Evolutionary conservation across 2,888 invertebrate species (phyloP).

Genomic region (Nysson spinosus): DNA sequence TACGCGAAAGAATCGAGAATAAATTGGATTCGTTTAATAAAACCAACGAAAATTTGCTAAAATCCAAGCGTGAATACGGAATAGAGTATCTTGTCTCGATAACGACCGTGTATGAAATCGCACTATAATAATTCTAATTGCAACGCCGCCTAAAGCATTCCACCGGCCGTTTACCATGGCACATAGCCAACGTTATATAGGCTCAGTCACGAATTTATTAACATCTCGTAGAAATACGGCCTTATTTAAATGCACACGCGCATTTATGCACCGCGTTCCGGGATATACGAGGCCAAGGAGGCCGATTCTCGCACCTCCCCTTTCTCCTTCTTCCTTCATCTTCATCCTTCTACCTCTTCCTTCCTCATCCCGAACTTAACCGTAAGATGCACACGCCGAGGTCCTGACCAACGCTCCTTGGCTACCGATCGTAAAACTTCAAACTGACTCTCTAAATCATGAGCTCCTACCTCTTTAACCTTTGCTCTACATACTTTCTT

Average conservation of each 20-base stretch:
- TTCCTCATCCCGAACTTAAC: neutral
- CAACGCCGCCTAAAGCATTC: constrained; percentile 9
- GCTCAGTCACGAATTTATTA: constrained; percentile 58
- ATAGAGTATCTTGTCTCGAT: neutral
- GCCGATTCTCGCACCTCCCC: constrained; percentile 22
- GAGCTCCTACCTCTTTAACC: constrained; percentile 2
- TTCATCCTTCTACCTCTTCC: neutral
- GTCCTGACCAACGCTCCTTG: neutral
- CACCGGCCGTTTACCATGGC: constrained; percentile 17
- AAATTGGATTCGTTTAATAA: neutral
- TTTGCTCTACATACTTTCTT: constrained; percentile 25
- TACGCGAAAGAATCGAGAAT: neutral
- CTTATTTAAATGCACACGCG: constrained; percentile 54
- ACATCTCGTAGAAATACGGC: constrained; percentile 63
- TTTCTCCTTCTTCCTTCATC: neutral
- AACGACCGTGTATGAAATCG: constrained; percentile 17
- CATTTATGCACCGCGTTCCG: constrained; percentile 32
- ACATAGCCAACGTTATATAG: constrained; percentile 17
- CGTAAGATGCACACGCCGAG: neutral
- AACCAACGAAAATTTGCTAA: neutral
- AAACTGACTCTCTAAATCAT: constrained; percentile 26
- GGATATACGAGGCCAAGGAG: constrained; percentile 22
- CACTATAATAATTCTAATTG: constrained; percentile 27
- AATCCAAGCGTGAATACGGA: neutral
- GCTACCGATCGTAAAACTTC: constrained; percentile 19